phyloP scores from a whole-genome alignment of 2,113 vertebrate genomes.

The Podarcis raffonei region DNA sequence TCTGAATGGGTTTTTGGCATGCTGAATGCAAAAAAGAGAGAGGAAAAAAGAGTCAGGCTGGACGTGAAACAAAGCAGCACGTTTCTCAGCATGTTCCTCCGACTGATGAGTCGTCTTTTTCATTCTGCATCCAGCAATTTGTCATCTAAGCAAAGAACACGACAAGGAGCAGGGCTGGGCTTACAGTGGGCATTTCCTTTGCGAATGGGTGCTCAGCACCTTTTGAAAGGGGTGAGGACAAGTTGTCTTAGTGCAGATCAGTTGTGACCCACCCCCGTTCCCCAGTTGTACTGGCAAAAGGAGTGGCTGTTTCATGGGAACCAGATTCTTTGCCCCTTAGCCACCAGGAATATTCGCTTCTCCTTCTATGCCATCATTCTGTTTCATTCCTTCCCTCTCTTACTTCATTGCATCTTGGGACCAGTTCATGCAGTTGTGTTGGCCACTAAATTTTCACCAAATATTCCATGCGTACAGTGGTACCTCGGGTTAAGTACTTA shows the following conservation, averaged over 20 bases:
- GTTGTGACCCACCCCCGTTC: slow-evolving; percentile 59
- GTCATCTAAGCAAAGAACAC: slow-evolving; percentile 55
- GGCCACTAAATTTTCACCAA: not conserved
- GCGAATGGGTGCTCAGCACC: slow-evolving; percentile 51
- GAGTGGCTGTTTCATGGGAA: slow-evolving; percentile 55
- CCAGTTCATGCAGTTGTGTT: not conserved
- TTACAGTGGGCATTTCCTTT: slow-evolving; percentile 51
- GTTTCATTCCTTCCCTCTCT: not conserved
- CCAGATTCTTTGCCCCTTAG: slow-evolving; percentile 47
- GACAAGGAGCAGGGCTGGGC: slow-evolving; percentile 59
- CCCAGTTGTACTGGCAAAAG: slow-evolving; percentile 62
- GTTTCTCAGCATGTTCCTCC: slow-evolving; percentile 52
- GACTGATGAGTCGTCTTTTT: slow-evolving; percentile 51
- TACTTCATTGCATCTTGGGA: not conserved
- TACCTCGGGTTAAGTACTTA: no score
- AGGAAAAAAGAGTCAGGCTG: slow-evolving; percentile 7
- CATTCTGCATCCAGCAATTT: slow-evolving; percentile 52
- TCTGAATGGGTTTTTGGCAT: slow-evolving; percentile 52
- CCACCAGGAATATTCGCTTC: not conserved
- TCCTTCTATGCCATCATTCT: not conserved
- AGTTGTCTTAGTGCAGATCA: slow-evolving; percentile 61
- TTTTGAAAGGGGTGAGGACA: slow-evolving; percentile 59
- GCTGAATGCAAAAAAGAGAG: not conserved
- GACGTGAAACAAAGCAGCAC: not conserved
- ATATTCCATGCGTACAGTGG: no score